These are phyloP conservation scores for Ondatra zibethicus DNA, from an alignment of 2,113 vertebrate genomes.

Conservation along the genomic window DNA sequence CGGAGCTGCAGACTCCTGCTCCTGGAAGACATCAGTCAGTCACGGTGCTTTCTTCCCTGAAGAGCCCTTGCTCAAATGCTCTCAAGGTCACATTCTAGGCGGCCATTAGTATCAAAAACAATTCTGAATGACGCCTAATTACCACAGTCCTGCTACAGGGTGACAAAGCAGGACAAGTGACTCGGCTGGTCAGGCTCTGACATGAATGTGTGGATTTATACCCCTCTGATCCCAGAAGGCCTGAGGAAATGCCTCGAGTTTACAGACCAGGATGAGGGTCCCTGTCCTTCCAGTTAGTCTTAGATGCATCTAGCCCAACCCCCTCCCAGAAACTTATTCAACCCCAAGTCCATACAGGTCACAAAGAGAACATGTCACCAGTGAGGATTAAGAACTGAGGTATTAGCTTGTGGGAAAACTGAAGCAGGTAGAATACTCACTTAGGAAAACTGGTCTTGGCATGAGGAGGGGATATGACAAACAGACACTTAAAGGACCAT, in stretches of 20 bases:
- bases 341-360: neutral
- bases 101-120: constrained; percentile 58
- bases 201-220: neutral
- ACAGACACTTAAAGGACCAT: neutral
- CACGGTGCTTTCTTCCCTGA: neutral
- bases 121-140: constrained; percentile 38
- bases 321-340: neutral
- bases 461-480: neutral
- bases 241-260: neutral
- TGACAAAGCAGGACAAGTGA: constrained; percentile 43
- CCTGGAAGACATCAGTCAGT: neutral
- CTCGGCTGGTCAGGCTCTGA: neutral
- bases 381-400: neutral
- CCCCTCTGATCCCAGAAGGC: neutral
- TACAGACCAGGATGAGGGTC: neutral
- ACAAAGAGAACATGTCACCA: neutral
- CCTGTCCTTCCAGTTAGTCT: neutral
- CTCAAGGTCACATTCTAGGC: constrained; percentile 53
- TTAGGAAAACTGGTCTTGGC: neutral
- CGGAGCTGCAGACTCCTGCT: neutral
- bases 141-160: neutral
- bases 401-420: neutral
- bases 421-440: neutral
- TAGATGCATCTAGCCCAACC: neutral
- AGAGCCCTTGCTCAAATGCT: constrained; percentile 4